Conservation (phyloP, 2,888 invertebrate species). For the Diogma glabrata region DNA sequence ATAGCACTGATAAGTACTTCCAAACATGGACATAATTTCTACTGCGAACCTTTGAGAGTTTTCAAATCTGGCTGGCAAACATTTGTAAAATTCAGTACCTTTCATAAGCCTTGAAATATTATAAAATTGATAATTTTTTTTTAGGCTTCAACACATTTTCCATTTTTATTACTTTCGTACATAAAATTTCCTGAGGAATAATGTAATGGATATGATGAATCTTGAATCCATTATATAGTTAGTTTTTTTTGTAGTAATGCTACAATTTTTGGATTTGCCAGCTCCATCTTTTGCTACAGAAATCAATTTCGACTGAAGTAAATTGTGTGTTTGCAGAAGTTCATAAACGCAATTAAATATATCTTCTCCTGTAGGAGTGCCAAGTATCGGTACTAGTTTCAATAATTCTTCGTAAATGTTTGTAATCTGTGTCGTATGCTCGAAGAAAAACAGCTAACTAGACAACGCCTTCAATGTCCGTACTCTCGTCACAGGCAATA, state of each 20-base stretch:
- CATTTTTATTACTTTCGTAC: conserved; percentile 15
- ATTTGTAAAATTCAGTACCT: not conserved
- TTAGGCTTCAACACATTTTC: conserved; percentile 15
- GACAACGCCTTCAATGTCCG: not conserved
- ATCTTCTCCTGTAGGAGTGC: too few relatives aligned
- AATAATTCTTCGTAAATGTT: not conserved
- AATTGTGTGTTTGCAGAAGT: conserved; percentile 20
- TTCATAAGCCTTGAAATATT: too few relatives aligned
- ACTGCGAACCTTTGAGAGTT: not conserved
- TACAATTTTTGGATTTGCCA: conserved; percentile 19
- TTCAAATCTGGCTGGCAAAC: not conserved
- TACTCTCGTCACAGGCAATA: not conserved
- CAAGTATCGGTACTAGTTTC: not conserved
- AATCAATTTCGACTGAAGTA: conserved; percentile 19
- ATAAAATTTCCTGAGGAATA: conserved; percentile 17
- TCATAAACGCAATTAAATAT: conserved; percentile 21
- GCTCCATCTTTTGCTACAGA: conserved; percentile 22
- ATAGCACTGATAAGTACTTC: not conserved
- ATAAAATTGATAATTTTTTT: conserved; percentile 18
- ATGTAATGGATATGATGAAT: conserved; percentile 16
- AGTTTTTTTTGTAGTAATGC: conserved; percentile 16
- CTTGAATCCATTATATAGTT: conserved; percentile 7
- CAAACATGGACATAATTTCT: not conserved
- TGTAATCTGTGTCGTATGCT: not conserved
- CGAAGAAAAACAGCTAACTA: not conserved